Percentiles rank a stretch among this genome's conserved stretches.
These are phyloP conservation scores for Buphagus erythrorhynchus DNA, from an alignment of 2,797 vertebrate species.

Conservation along the genomic window DNA sequence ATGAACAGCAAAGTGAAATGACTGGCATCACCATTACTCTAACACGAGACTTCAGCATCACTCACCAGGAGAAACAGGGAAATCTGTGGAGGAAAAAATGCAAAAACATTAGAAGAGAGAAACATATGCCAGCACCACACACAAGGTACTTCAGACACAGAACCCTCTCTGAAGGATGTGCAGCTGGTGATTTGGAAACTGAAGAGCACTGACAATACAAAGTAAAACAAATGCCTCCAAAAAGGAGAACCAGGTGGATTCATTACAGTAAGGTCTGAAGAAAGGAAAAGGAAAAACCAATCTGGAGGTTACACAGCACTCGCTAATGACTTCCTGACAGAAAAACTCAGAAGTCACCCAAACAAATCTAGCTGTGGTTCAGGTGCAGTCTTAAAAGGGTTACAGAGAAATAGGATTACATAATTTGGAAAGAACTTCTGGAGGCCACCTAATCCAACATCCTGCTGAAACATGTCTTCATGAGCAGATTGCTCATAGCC, in stretches of 20 bases:
- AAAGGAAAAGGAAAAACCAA: background rate
- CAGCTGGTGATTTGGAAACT: background rate
- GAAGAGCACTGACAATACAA: background rate
- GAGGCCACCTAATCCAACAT: background rate
- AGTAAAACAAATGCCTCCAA: background rate
- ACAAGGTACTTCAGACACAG: background rate
- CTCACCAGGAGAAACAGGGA: slow-evolving; percentile 64
- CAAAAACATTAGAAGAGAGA: slow-evolving; percentile 18
- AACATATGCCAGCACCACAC: background rate
- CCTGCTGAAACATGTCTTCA: background rate
- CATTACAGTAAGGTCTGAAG: background rate
- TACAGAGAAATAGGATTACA: background rate
- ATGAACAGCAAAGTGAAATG: background rate
- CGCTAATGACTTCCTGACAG: background rate
- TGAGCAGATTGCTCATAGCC: background rate
- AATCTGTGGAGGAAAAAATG: background rate
- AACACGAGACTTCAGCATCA: background rate
- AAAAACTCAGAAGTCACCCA: background rate
- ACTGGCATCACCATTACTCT: background rate
- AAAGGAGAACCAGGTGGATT: background rate
- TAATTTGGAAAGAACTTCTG: background rate
- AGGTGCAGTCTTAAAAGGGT: background rate
- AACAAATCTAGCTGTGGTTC: background rate
- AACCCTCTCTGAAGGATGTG: background rate
- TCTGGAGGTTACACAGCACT: background rate